Evolutionary conservation across 2,113 vertebrate genomes (phyloP), one percentile per base, ranked within the genome.

Genomic region (Asarcornis scutulata): DNA sequence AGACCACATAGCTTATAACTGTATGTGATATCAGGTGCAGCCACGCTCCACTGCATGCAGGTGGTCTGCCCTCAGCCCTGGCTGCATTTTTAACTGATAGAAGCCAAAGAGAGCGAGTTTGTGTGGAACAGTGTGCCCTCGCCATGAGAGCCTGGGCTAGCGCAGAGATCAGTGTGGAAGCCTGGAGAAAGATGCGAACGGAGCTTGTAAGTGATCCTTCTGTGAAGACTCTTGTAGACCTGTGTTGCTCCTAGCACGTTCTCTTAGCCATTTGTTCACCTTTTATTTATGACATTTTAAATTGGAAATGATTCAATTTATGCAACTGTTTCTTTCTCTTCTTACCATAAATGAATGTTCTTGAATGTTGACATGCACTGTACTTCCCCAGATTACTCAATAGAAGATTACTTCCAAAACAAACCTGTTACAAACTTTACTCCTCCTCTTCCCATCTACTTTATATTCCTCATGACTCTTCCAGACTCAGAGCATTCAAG

Each of bases 1-100:
- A n/a, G 72, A 53, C 50, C 34, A 11, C 0, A 0, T 16, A 18
- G 38, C 26, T 40, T 52, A 3, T 26, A 63, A 67, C 6, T 1
- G 0, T 10, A 1, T 0, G 5, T 59, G 8, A 67, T 68, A 60
- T 85, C 13, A 25, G 17, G 32, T 58, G 6, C 11, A 8, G 17
- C 40, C 48, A 7, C 11, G 7, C 15, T 26, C 14, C 26, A 21
- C 21, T 16, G 29, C 13, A 11, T 0, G 1, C 23, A 18, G 25
- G 20, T 10, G 9, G 2, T 67, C 60, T 76, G 29, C n/a, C 59
- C 62, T 52, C 48, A 86, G 14, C 38, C 7, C 3, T 32, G 32
- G 5, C 58, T 86, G 72, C 69, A 38, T 31, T 56, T 53, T 66
- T 44, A 50, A 40, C 9, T 1, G 2, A 7, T 32, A 17, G 36